Base-by-base conservation (phyloP, 1,140 invertebrate genomes). In the Limonius californicus region DNA sequence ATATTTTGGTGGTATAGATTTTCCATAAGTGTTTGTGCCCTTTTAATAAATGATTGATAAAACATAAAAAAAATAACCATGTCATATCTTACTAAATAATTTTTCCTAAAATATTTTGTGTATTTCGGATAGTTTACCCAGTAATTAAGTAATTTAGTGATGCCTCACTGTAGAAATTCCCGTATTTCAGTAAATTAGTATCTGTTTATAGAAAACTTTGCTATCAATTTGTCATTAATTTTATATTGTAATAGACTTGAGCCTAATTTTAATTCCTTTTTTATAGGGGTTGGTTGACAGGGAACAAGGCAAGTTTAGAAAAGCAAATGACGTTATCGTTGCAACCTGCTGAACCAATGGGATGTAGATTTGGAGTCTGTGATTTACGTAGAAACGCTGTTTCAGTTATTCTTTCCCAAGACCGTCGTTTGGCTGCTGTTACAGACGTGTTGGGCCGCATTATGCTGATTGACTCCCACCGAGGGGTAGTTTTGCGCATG, bases 381-480 rank as follows among this genome's bases (percentile, higher is more conserved):
- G 95, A 98, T 78, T 74, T 85, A 20, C 83, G 87, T 54, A 79
- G 95, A 45, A 82, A 86, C 67, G 94, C 91, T 0, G 80, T 86
- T 2, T 79, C 75, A 1, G 82, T 97, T 7, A 78, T 85, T 21
- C 75, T 92, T 43, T 94, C 93, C 15, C 94, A 93, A 0, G 88
- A 90, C 72, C 85, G 88, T 42, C 84, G 86, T 15, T 80, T 96
- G 2, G 90, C 90, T 3, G 90, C 88, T 0, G 81, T 95, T 12
- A 86, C 88, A 0, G 96, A 98, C 79, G 85, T 84, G 66, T 85
- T 95, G 70, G 94, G 95, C 14, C 81, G 95, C 68, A 89, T 98
- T 0, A 83, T 89, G 50, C 79, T 98, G 1, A 74, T 98, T 12
- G 94, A 98, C 77, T 86, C 91, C 18, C 83, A 82, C 32, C 85